Percentiles rank a stretch among this genome's conserved stretches.
These are phyloP conservation scores for Rhingia rostrata DNA, from an alignment of 2,888 invertebrate species.

Conservation along the genomic window DNA sequence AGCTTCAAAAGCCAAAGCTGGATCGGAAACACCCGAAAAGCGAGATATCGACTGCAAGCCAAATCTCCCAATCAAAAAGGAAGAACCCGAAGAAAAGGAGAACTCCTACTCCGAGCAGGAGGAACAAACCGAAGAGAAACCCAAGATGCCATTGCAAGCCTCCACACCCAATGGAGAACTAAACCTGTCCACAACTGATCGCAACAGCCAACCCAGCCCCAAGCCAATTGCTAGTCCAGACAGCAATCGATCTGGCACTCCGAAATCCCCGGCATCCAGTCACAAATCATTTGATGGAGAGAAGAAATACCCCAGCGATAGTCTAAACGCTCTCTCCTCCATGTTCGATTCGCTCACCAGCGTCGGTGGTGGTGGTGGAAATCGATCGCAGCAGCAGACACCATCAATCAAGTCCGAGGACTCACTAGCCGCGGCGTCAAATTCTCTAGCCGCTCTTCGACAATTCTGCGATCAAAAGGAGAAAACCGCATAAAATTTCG, in stretches of 20 bases:
- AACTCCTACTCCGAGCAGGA: slow-evolving; percentile 56
- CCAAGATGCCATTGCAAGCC: slow-evolving; percentile 50
- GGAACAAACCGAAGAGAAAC: slow-evolving; percentile 49
- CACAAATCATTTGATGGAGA: slow-evolving; percentile 83
- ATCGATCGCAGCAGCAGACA: slow-evolving; percentile 83
- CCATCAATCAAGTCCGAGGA: slow-evolving; percentile 75
- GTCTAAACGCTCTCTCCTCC: slow-evolving; percentile 92
- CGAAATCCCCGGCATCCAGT: slow-evolving; percentile 87
- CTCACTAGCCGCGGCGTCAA: slow-evolving; percentile 84
- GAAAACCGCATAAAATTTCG: slow-evolving; percentile 81
- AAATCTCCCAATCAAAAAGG: slow-evolving; percentile 81
- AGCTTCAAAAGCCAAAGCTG: slow-evolving; percentile 85
- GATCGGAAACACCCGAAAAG: slow-evolving; percentile 81
- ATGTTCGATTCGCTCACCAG: slow-evolving; percentile 93
- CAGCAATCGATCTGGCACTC: slow-evolving; percentile 92
- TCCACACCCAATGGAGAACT: slow-evolving; percentile 69
- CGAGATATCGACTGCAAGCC: slow-evolving; percentile 82
- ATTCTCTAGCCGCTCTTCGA: slow-evolving; percentile 96
- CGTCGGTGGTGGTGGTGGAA: slow-evolving; percentile 76
- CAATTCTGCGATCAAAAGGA: slow-evolving; percentile 98
- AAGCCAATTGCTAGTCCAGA: slow-evolving; percentile 82
- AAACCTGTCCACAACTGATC: slow-evolving; percentile 74
- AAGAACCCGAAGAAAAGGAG: slow-evolving; percentile 57
- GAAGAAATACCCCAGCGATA: slow-evolving; percentile 85
- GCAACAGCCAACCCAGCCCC: slow-evolving; percentile 78